Evolutionary conservation across 2,797 vertebrate species (phyloP).

Genomic region (Falco berigora): DNA sequence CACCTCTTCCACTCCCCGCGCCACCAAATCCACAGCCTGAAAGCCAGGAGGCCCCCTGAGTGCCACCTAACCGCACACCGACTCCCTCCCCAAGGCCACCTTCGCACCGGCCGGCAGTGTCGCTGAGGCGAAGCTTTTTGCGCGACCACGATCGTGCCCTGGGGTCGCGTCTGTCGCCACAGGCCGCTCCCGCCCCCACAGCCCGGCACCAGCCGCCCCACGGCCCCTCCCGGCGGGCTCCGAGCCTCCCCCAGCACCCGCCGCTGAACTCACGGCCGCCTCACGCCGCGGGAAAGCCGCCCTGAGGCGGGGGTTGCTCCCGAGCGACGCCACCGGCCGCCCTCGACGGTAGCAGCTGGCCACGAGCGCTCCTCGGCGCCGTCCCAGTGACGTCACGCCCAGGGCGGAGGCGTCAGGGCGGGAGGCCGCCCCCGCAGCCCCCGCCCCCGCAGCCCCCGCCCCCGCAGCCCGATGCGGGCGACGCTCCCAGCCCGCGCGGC

Average conservation of each 20-base stretch:
- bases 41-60: background rate
- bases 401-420: fast-evolving
- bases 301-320: too few relatives aligned
- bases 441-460: too few relatives aligned
- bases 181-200: too few relatives aligned
- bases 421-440: too few relatives aligned
- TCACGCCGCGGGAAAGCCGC: too few relatives aligned
- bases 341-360: background rate
- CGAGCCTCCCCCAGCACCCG: background rate
- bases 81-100: too few relatives aligned
- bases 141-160: fast-evolving
- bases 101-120: background rate
- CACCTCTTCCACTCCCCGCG: background rate
- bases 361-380: too few relatives aligned
- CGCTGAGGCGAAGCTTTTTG: background rate
- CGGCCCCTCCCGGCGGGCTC: background rate
- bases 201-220: background rate
- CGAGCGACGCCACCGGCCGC: too few relatives aligned
- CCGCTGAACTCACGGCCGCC: background rate
- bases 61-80: background rate
- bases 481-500: background rate
- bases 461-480: too few relatives aligned
- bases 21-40: background rate
- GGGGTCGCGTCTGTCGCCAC: fast-evolving
- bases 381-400: fast-evolving